phyloP scores from a whole-genome alignment of 2,797 vertebrate genomes.

The Hydrolagus colliei region DNA sequence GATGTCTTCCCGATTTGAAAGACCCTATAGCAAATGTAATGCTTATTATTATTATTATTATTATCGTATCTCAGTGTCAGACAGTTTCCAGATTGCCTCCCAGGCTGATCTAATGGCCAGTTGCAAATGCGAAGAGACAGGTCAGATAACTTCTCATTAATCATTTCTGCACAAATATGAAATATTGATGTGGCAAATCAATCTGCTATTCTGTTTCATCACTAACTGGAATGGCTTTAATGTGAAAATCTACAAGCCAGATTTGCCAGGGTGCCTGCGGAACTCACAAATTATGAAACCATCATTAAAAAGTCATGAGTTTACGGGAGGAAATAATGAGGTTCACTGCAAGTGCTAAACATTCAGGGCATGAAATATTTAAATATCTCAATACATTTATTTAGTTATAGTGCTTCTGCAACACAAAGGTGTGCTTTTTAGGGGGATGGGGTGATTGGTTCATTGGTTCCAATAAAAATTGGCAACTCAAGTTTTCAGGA shows the following conservation, averaged over 20 bases:
- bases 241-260: neutral
- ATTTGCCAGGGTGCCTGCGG: neutral
- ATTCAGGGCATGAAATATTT: neutral
- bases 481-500: no score
- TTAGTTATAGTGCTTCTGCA: neutral
- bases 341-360: neutral
- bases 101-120: neutral
- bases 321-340: slow-evolving; percentile 6
- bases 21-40: no score
- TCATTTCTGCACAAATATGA: neutral
- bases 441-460: no score
- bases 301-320: neutral
- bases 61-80: no score
- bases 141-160: slow-evolving; percentile 15
- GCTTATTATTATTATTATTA: no score
- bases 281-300: neutral
- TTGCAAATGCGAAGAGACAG: slow-evolving; percentile 11
- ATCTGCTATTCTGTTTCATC: slow-evolving; percentile 14
- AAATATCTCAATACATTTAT: neutral
- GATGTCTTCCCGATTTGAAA: no score
- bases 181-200: slow-evolving; percentile 14
- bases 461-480: no score
- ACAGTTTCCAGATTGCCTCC: no score
- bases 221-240: neutral
- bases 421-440: no score